Conservation (phyloP, 2,113 vertebrate species). For the Asarcornis scutulata region DNA sequence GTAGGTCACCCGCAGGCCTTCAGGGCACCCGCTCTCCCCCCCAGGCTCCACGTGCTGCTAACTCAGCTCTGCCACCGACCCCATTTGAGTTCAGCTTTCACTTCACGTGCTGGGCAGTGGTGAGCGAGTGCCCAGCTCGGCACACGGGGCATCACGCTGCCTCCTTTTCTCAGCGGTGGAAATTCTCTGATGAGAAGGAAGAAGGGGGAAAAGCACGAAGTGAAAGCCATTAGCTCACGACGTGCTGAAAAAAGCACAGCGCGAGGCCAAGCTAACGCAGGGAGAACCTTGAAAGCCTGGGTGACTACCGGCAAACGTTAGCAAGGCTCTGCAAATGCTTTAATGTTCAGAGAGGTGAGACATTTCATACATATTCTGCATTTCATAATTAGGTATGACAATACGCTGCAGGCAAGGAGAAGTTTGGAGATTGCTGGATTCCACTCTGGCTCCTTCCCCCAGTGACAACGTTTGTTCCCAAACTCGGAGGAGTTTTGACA, state of each 20-base stretch:
- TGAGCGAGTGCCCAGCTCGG: background rate
- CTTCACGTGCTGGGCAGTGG: accelerated
- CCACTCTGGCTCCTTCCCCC: background rate
- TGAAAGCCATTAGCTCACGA: background rate
- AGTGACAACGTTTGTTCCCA: background rate
- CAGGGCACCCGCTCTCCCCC: background rate
- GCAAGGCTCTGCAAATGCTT: background rate
- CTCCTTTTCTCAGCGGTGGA: background rate
- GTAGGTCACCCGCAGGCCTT: background rate
- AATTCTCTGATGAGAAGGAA: background rate
- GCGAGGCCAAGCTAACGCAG: background rate
- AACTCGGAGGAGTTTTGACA: background rate
- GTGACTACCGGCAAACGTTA: background rate
- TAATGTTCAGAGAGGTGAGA: background rate
- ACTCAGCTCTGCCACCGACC: accelerated
- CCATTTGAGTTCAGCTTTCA: background rate
- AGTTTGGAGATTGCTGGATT: constrained; percentile 18
- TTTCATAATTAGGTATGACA: background rate
- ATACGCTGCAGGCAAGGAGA: constrained; percentile 14
- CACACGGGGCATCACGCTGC: background rate
- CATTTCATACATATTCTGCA: background rate
- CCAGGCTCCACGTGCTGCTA: accelerated
- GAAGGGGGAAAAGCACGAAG: background rate
- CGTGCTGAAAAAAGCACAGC: accelerated
- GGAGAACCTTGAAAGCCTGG: background rate